phyloP scores from a whole-genome alignment of 1,140 invertebrate species.

The Sycophila sp. region DNA sequence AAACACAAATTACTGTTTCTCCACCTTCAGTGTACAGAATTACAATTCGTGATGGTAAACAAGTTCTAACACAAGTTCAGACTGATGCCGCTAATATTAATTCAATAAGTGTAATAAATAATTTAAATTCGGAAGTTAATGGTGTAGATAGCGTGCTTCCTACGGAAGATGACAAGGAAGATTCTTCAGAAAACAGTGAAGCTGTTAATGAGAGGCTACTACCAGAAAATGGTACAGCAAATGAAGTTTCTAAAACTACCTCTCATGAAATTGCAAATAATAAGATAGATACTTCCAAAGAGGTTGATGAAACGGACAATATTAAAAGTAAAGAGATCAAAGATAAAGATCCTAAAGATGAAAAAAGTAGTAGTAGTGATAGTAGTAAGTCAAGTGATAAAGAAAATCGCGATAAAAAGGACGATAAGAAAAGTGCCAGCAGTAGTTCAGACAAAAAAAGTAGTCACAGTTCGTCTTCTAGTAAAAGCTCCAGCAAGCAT shows the following conservation, averaged over 20 bases:
- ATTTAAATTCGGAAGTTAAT: conserved; percentile 43
- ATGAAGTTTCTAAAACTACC: conserved; percentile 38
- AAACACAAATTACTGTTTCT: conserved; percentile 20
- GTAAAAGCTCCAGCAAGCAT: conserved; percentile 67
- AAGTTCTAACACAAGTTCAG: conserved; percentile 75
- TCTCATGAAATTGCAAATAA: conserved; percentile 45
- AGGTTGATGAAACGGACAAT: conserved; percentile 48
- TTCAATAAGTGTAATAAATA: conserved; percentile 44
- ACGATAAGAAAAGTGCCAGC: conserved; percentile 56
- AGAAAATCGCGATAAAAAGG: conserved; percentile 60
- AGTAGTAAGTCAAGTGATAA: conserved; percentile 58
- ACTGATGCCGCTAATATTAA: conserved; percentile 56
- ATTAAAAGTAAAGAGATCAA: conserved; percentile 56
- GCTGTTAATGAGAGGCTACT: conserved; percentile 45
- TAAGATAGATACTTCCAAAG: conserved; percentile 48
- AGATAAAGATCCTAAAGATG: conserved; percentile 49
- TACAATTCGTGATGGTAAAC: conserved; percentile 78
- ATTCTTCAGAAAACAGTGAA: conserved; percentile 33
- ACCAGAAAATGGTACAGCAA: conserved; percentile 39
- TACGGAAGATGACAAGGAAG: conserved; percentile 35
- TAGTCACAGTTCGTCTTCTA: conserved; percentile 67
- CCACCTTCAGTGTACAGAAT: conserved; percentile 71
- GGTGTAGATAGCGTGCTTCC: conserved; percentile 33
- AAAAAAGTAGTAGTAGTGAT: conserved; percentile 48
- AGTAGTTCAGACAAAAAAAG: conserved; percentile 61